These are phyloP conservation scores for Omphaloscelis lunosa DNA, from an alignment of 2,888 invertebrate genomes.

Conservation along the genomic window DNA sequence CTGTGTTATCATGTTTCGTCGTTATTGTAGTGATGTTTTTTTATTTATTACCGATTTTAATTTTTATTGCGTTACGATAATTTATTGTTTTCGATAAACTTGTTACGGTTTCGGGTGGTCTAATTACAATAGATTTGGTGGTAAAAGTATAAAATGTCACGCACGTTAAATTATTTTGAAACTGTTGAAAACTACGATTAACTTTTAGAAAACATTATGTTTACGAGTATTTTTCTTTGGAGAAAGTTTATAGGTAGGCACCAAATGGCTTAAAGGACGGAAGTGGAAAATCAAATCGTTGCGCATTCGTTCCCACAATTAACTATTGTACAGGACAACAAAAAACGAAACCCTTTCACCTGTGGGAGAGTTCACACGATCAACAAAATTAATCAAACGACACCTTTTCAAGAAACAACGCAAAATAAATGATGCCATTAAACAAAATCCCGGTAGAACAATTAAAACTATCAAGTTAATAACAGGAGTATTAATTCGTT, in stretches of 20 bases:
- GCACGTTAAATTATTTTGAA: background rate
- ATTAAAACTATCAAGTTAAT: conserved; percentile 70
- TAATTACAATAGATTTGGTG: conserved; percentile 33
- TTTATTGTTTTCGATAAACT: conserved; percentile 62
- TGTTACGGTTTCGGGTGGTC: conserved; percentile 68
- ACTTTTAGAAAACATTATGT: background rate
- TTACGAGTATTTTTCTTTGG: background rate
- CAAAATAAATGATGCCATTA: conserved; percentile 56
- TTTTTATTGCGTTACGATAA: conserved; percentile 62
- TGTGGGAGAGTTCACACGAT: conserved; percentile 54
- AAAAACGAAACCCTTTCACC: conserved; percentile 30
- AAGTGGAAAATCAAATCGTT: conserved; percentile 24
- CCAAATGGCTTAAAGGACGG: conserved; percentile 24
- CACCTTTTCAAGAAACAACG: conserved; percentile 48
- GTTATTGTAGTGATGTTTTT: conserved; percentile 53
- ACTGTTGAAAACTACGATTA: conserved; percentile 5
- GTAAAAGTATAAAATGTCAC: conserved; percentile 11
- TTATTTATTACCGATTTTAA: conserved; percentile 61
- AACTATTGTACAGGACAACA: conserved; percentile 28
- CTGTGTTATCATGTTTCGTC: conserved; percentile 6
- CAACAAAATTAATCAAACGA: conserved; percentile 41
- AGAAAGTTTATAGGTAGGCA: conserved; percentile 14
- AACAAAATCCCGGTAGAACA: conserved; percentile 62
- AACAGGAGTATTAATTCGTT: conserved; percentile 68
- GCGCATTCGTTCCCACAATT: conserved; percentile 38